phyloP scores from a whole-genome alignment of 1,140 invertebrate genomes.

The Drosophila littoralis region DNA sequence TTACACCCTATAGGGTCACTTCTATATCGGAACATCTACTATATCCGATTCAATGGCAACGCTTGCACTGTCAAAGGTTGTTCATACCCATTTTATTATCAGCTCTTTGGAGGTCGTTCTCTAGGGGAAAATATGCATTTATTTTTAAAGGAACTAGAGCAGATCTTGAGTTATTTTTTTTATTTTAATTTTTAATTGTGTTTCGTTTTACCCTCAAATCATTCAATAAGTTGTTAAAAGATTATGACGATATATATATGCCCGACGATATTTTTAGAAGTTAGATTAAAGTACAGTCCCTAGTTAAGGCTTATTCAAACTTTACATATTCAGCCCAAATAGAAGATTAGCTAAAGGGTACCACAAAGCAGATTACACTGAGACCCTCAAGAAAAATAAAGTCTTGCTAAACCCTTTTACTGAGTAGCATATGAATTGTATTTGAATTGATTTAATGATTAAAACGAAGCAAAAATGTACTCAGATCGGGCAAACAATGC shows the following conservation, averaged over 20 bases:
- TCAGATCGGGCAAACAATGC: not conserved
- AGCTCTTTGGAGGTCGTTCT: too few relatives aligned
- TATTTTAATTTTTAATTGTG: too few relatives aligned
- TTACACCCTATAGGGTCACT: too few relatives aligned
- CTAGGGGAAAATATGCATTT: too few relatives aligned
- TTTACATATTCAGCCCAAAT: not conserved
- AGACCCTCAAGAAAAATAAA: not conserved
- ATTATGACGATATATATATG: not conserved
- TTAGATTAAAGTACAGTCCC: too few relatives aligned
- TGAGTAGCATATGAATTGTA: not conserved
- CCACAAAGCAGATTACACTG: not conserved
- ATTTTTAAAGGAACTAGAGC: too few relatives aligned
- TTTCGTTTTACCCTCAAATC: not conserved
- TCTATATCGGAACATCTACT: too few relatives aligned
- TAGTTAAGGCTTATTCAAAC: not conserved
- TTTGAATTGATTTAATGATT: constrained; percentile 1
- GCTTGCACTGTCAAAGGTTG: too few relatives aligned
- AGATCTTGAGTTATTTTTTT: too few relatives aligned
- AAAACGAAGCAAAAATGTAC: not conserved
- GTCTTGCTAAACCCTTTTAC: not conserved
- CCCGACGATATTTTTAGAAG: too few relatives aligned
- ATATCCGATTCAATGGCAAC: too few relatives aligned
- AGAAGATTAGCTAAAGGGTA: not conserved
- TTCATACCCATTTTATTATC: too few relatives aligned
- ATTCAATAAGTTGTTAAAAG: not conserved